These are phyloP conservation scores for Dryas iulia DNA, from an alignment of 1,140 invertebrate genomes.

Conservation along the genomic window DNA sequence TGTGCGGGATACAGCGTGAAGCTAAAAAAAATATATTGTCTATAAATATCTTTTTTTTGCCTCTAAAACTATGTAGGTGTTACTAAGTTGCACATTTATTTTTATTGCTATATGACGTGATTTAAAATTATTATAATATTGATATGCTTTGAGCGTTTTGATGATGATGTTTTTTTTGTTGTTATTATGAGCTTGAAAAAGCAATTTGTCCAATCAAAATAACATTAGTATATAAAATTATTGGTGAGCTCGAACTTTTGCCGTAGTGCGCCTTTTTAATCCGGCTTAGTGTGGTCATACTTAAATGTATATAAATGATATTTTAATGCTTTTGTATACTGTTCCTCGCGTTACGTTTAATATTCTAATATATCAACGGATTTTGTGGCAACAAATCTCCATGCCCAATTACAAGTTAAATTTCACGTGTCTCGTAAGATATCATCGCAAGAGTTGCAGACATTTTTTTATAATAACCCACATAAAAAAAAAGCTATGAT, in stretches of 20 bases:
- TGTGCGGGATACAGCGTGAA: too few species aligned
- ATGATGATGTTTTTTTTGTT: constrained; percentile 15
- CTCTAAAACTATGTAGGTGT: constrained; percentile 17
- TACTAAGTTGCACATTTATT: constrained; percentile 27
- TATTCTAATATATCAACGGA: constrained; percentile 27
- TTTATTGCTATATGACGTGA: constrained; percentile 51
- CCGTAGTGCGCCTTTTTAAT: constrained; percentile 38
- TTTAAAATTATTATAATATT: constrained; percentile 28
- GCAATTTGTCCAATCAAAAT: constrained; percentile 71
- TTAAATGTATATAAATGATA: constrained; percentile 25
- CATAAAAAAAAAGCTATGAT: constrained; percentile 21
- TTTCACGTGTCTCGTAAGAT: constrained; percentile 15
- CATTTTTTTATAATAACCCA: constrained; percentile 11
- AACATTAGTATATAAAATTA: constrained; percentile 61
- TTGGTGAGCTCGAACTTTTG: constrained; percentile 20
- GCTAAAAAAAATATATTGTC: too few species aligned
- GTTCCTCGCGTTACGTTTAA: constrained; percentile 17
- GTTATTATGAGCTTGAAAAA: constrained; percentile 48
- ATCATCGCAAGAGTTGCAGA: constrained; percentile 1
- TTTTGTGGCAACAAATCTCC: constrained; percentile 22
- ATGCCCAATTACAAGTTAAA: constrained; percentile 36
- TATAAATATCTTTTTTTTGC: not conserved
- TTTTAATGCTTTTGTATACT: constrained; percentile 9
- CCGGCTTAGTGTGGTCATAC: constrained; percentile 44
- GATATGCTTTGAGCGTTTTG: constrained; percentile 24